Percentiles rank a stretch among this genome's conserved stretches.
Evolutionary conservation across 1,140 invertebrate genomes (phyloP).

Genomic region (Hermetia illucens): DNA sequence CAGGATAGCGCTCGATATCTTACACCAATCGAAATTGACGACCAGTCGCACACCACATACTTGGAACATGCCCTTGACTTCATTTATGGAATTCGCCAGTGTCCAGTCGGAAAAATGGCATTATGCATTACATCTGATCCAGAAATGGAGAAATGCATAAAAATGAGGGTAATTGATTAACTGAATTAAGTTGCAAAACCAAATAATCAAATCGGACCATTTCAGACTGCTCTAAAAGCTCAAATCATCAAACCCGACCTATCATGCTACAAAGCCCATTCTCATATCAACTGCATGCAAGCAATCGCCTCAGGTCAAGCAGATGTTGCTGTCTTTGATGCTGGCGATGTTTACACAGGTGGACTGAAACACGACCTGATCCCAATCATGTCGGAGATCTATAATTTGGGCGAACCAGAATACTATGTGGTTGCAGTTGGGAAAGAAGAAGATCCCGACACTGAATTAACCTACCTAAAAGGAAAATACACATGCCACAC

Average conservation of each 20-base stretch:
- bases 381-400: slow-evolving; percentile 81
- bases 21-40: slow-evolving; percentile 37
- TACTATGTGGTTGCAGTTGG: slow-evolving; percentile 93
- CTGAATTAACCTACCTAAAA: slow-evolving; percentile 77
- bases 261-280: slow-evolving; percentile 70
- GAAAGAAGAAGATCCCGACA: slow-evolving; percentile 71
- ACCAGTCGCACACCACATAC: slow-evolving; percentile 48
- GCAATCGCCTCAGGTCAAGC: slow-evolving; percentile 58
- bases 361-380: slow-evolving; percentile 65
- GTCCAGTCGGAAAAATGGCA: slow-evolving; percentile 63
- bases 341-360: slow-evolving; percentile 86
- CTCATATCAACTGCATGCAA: slow-evolving; percentile 83
- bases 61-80: slow-evolving; percentile 45
- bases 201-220: slow-evolving; percentile 4
- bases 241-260: slow-evolving; percentile 80
- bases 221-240: slow-evolving; percentile 68
- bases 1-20: slow-evolving; percentile 58
- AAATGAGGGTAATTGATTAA: slow-evolving; percentile 65
- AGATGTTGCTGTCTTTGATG: slow-evolving; percentile 83
- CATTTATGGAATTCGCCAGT: slow-evolving; percentile 59
- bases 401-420: slow-evolving; percentile 66
- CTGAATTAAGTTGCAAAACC: neutral
- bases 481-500: slow-evolving; percentile 85
- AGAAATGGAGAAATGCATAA: slow-evolving; percentile 83
- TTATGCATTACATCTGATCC: slow-evolving; percentile 82